phyloP scores from a whole-genome alignment of 2,113 vertebrate genomes.

The Anhinga rufa region DNA sequence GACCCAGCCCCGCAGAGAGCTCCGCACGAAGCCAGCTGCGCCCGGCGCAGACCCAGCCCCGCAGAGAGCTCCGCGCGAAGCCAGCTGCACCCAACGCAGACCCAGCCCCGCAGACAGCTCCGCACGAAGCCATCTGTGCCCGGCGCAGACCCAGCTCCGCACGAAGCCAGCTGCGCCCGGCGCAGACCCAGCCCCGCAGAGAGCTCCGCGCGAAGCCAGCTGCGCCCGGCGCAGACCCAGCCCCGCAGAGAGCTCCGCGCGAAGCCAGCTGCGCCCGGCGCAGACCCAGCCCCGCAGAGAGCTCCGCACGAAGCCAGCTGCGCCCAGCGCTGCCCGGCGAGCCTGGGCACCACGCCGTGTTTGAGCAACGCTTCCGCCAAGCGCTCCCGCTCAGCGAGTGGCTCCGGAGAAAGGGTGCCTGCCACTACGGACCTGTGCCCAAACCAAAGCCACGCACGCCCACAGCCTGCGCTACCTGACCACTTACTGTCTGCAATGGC shows the following conservation, averaged over 20 bases:
- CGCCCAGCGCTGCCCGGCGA: accelerated
- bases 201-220: neutral
- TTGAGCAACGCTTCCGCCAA: neutral
- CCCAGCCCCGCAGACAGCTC: neutral
- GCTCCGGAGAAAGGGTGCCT: too few species aligned
- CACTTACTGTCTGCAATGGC: neutral
- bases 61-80: neutral
- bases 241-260: neutral
- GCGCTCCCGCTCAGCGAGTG: accelerated
- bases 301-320: neutral
- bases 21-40: neutral
- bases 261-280: neutral
- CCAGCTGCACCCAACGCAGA: neutral
- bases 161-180: neutral
- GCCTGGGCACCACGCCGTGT: accelerated
- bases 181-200: neutral
- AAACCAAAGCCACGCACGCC: neutral
- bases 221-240: neutral
- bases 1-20: neutral
- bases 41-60: neutral
- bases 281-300: neutral
- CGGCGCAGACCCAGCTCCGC: neutral
- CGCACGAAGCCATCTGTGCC: neutral
- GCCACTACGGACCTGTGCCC: accelerated
- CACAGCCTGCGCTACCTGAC: accelerated